A percentile compares a stretch with the other conserved stretches of the same genome.
These are phyloP conservation scores for Cheilosia grossa DNA, from an alignment of 2,888 invertebrate species.

Conservation along the genomic window DNA sequence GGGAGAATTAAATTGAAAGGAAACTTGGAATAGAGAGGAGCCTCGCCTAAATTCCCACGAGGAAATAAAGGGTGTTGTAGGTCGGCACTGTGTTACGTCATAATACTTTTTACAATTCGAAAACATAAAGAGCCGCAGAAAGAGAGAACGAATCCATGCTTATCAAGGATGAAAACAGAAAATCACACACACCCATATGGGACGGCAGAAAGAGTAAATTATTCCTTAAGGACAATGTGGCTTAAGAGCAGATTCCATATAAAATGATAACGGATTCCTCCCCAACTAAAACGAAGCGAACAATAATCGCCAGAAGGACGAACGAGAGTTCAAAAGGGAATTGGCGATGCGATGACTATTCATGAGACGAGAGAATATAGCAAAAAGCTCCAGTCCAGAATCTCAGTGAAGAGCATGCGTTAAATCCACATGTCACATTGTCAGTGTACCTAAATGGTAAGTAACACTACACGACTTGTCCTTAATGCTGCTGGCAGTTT, in stretches of 20 bases:
- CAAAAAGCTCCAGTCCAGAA: slow-evolving; percentile 35
- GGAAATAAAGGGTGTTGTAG: slow-evolving; percentile 70
- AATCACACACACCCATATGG: not conserved
- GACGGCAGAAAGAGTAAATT: not conserved
- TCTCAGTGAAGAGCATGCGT: slow-evolving; percentile 53
- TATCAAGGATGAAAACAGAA: slow-evolving; percentile 2
- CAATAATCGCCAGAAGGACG: slow-evolving; percentile 9
- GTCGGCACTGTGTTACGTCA: slow-evolving; percentile 70
- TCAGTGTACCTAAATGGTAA: slow-evolving; percentile 52
- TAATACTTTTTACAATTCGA: slow-evolving; percentile 57
- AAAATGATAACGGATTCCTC: slow-evolving; percentile 5
- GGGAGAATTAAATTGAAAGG: slow-evolving; percentile 59
- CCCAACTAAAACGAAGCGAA: slow-evolving; percentile 1
- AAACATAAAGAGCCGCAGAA: slow-evolving; percentile 17
- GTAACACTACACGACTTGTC: slow-evolving; percentile 40
- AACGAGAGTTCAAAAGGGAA: slow-evolving; percentile 16
- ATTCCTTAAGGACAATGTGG: slow-evolving; percentile 16
- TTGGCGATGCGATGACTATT: not conserved
- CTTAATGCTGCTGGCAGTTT: slow-evolving; percentile 33
- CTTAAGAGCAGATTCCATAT: slow-evolving; percentile 20
- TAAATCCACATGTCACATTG: slow-evolving; percentile 63
- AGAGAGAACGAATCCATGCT: slow-evolving; percentile 3
- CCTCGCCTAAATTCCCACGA: slow-evolving; percentile 69
- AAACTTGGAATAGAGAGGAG: slow-evolving; percentile 53
- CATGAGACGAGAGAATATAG: slow-evolving; percentile 10